Evolutionary conservation across 2,113 vertebrate genomes (phyloP).

Genomic region (Sus scrofa): T2T-Sscrofa CM000824.6:204296501-204297000

Average conservation of each 20-base stretch:
- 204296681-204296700: conserved; percentile 52
- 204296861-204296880: conserved; percentile 26
- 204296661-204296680: not conserved
- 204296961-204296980: conserved; percentile 46
- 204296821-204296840: conserved; percentile 64
- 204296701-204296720: conserved; percentile 16
- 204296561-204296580: not conserved
- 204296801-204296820: not conserved
- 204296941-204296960: conserved; percentile 53
- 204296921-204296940: conserved; percentile 62
- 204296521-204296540: not conserved
- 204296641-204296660: not conserved
- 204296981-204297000: conserved; percentile 28
- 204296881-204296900: conserved; percentile 67
- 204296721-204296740: conserved; percentile 48
- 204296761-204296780: conserved; percentile 56
- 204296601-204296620: not conserved
- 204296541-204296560: conserved; percentile 2
- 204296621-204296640: conserved; percentile 21
- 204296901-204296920: conserved; percentile 68
- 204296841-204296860: conserved; percentile 65
- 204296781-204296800: conserved; percentile 51
- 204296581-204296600: not conserved
- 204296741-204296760: conserved; percentile 45
- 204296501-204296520: not conserved